Base-by-base conservation (phyloP, 2,113 vertebrate species). In the Ifrita kowaldi region DNA sequence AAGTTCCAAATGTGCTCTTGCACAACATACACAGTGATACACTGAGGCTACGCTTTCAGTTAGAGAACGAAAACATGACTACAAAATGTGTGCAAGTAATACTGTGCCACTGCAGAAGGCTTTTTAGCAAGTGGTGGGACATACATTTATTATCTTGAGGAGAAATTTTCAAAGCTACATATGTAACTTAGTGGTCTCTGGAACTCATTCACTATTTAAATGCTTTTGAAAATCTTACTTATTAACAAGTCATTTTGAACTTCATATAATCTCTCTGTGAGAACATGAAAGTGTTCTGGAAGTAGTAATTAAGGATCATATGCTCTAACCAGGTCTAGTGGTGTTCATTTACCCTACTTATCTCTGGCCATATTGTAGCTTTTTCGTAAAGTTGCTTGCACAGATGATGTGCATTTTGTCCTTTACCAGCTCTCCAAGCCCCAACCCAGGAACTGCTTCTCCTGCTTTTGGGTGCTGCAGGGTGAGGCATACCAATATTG, bases 221-320 rank as follows among this genome's bases (percentile, higher is more conserved):
- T 77, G 55, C 55, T 83, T 93, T 69, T 83, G 89, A 93, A 95
- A 94, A 47, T 53, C 53, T 89, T 77, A 57, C 37, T 71, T 89
- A 76, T 82, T 94, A 96, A 73, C 28, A 50, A 91, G 49, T 42
- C 0, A 57, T 91, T 95, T 93, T 95, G 65, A 73, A 87, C 63
- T 84, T 93, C 32, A 50, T 57, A 42, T 76, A 46, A 33, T 56
- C 59, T 87, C 50, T 92, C 81, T 49, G 41, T 79, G 57, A 62
- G 62, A 47, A 93, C 81, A 87, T 85, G 67, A 65, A 73, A 91
- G 78, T 70, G 26, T 57, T 94, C 78, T 85, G 63, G 62, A 89
- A 95, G 50, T 65, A 63, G 55, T 79, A 84, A 85, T 87, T 91
- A 83, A 75, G 53, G 46, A 68, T 89, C 67, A 62, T 79, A 42